phyloP scores from a whole-genome alignment of 2,113 vertebrate genomes.

The Cynoglossus semilaevis region DNA sequence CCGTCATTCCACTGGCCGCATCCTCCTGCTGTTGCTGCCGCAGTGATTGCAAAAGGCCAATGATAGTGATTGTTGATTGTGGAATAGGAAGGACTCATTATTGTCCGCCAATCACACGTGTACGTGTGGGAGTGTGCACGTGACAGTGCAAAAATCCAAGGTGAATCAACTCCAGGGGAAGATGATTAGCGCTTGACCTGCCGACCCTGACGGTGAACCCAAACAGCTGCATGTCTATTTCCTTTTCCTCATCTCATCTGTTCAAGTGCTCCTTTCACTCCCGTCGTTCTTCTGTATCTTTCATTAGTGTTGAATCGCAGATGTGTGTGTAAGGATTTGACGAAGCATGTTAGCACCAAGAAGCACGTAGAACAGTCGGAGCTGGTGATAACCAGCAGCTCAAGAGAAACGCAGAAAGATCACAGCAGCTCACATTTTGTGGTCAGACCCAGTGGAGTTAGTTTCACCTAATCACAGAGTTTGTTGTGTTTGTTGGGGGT shows the following conservation, averaged over 20 bases:
- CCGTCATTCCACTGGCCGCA: constrained; percentile 30
- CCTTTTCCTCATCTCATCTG: constrained; percentile 22
- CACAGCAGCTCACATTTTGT: constrained; percentile 10
- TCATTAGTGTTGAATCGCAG: neutral
- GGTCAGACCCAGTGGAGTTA: constrained; percentile 31
- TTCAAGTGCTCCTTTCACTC: neutral
- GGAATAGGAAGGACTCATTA: constrained; percentile 23
- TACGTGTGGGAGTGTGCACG: constrained; percentile 11
- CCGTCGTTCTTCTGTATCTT: neutral
- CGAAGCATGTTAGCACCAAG: neutral
- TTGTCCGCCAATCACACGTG: constrained; percentile 19
- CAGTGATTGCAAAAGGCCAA: constrained; percentile 56
- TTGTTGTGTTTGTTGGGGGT: constrained; percentile 43
- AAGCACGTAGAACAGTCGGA: neutral
- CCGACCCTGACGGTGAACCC: constrained; percentile 54
- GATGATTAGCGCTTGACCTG: constrained; percentile 59
- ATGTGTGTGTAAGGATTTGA: constrained; percentile 1
- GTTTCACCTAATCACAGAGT: constrained; percentile 43
- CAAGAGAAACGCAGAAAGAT: neutral
- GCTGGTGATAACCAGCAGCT: constrained; percentile 3
- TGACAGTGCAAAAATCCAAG: constrained; percentile 21
- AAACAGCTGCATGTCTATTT: constrained; percentile 28
- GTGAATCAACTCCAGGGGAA: constrained; percentile 43
- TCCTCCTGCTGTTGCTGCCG: neutral
- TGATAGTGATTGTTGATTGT: constrained; percentile 65